These are phyloP conservation scores for Tromatobia lineatoria DNA, from an alignment of 2,888 invertebrate species.

Conservation along the genomic window DNA sequence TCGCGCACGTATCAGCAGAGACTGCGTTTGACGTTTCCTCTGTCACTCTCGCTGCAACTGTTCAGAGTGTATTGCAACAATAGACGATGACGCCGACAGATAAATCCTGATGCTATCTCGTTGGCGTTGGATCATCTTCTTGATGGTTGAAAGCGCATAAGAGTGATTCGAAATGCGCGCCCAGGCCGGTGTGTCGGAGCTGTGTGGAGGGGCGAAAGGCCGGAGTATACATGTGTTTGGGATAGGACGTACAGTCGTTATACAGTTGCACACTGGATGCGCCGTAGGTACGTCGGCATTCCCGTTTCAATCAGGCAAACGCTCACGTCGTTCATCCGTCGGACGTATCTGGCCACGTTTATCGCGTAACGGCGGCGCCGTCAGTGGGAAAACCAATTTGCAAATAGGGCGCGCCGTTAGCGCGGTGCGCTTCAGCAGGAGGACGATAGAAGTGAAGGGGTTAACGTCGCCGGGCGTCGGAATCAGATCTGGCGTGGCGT, in stretches of 20 bases:
- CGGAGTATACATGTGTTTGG: not conserved
- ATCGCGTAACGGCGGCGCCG: conserved; percentile 73
- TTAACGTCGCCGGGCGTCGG: conserved; percentile 72
- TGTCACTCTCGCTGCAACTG: conserved; percentile 15
- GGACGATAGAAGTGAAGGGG: conserved; percentile 62
- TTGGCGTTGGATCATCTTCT: conserved; percentile 36
- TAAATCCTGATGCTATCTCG: conserved; percentile 21
- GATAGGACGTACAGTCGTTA: not conserved
- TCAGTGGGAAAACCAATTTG: conserved; percentile 82
- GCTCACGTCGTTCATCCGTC: conserved; percentile 77
- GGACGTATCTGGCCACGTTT: conserved; percentile 74
- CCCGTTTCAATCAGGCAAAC: conserved; percentile 81
- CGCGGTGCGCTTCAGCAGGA: conserved; percentile 55
- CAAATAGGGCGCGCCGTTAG: conserved; percentile 81
- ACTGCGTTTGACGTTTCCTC: conserved; percentile 14
- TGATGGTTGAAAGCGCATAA: conserved; percentile 24
- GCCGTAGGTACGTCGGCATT: conserved; percentile 68
- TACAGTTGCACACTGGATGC: conserved; percentile 27
- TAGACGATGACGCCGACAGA: conserved; percentile 35
- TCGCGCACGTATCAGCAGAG: not conserved
- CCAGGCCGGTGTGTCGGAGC: conserved; percentile 10
- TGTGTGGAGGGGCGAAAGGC: not conserved
- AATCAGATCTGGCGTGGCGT: conserved; percentile 73
- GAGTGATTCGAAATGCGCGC: conserved; percentile 26
- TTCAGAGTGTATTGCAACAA: conserved; percentile 5